These are phyloP conservation scores for Nothoprocta perdicaria DNA, from an alignment of 2,113 vertebrate genomes.

Conservation along the genomic window DNA sequence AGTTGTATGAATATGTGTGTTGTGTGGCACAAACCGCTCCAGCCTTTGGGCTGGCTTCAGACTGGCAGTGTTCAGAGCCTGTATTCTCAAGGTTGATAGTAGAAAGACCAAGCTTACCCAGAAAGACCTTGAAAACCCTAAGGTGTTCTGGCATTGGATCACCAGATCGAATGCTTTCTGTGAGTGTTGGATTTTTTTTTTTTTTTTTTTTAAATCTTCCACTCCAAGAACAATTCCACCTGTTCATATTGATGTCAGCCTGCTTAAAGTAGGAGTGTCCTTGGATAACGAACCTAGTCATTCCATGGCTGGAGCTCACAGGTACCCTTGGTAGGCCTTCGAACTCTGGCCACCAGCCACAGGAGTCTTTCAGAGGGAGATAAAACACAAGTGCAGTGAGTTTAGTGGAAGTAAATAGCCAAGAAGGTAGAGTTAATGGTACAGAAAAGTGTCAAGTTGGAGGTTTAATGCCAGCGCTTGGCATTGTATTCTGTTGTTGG, in stretches of 20 bases:
- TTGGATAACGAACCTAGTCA: no score
- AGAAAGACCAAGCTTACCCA: background rate
- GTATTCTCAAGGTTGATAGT: background rate
- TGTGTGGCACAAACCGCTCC: background rate
- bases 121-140: no score
- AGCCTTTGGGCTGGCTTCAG: background rate
- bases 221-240: background rate
- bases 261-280: no score
- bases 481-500: background rate
- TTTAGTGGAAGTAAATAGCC: no score
- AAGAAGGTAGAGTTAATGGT: no score
- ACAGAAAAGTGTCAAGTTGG: background rate
- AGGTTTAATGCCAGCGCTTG: background rate
- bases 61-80: background rate
- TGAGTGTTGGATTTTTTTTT: background rate
- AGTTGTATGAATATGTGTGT: background rate
- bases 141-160: background rate
- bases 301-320: no score
- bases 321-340: no score
- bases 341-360: no score
- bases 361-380: no score
- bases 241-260: no score
- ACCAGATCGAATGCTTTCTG: background rate
- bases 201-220: background rate
- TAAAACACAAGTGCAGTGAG: no score